Percentiles rank a stretch among this genome's conserved stretches.
These are phyloP conservation scores for Yponomeuta cagnagella DNA, from an alignment of 2,888 invertebrate genomes.

Conservation along the genomic window DNA sequence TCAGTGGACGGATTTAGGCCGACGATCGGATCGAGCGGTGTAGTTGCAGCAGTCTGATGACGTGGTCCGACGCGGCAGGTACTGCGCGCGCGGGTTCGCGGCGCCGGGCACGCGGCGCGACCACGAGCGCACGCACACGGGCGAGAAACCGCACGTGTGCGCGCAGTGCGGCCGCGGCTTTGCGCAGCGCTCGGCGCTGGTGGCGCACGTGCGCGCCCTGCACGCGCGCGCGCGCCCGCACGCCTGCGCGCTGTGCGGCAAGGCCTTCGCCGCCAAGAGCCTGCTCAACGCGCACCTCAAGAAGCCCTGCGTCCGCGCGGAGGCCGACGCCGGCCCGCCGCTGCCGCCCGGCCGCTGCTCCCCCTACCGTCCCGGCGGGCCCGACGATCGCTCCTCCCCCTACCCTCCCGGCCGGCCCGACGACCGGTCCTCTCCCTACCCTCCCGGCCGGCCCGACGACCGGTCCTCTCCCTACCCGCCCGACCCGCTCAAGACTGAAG, in stretches of 20 bases:
- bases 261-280: conserved; percentile 35
- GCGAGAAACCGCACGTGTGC: conserved; percentile 68
- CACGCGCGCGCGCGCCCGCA: conserved; percentile 49
- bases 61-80: neutral
- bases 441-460: too few species aligned
- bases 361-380: too few species aligned
- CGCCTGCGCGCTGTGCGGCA: conserved; percentile 43
- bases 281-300: neutral
- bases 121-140: conserved; percentile 59
- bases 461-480: too few species aligned
- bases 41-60: too few species aligned
- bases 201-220: conserved; percentile 66
- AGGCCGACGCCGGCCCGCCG: too few species aligned
- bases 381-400: too few species aligned
- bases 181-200: conserved; percentile 61
- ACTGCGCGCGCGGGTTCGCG: neutral
- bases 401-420: too few species aligned
- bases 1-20: too few species aligned
- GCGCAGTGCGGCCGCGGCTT: conserved; percentile 62
- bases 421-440: too few species aligned
- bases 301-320: neutral
- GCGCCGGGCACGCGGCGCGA: conserved; percentile 22
- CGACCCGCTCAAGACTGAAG: too few species aligned
- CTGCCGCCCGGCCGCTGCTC: too few species aligned
- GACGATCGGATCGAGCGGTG: too few species aligned